Percentiles rank a stretch among this genome's conserved stretches.
Evolutionary conservation across 2,888 invertebrate species (phyloP).

Genomic region (Bruchidius siliquastri): DNA sequence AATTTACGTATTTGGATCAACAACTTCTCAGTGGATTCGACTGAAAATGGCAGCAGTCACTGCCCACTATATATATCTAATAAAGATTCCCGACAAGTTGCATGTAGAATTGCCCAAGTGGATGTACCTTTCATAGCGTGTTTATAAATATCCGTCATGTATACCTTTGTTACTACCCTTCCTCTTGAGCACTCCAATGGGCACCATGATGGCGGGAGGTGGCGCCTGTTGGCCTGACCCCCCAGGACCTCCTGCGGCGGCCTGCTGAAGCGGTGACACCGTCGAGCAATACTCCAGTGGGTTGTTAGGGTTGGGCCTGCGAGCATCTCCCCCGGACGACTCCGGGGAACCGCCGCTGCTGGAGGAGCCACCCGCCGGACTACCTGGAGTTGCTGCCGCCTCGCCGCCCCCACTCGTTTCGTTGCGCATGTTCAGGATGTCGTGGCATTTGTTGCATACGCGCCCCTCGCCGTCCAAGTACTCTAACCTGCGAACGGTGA

Average conservation of each 20-base stretch:
- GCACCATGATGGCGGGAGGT: conserved; percentile 74
- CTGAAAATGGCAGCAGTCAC: too few species aligned
- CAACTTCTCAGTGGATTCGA: too few species aligned
- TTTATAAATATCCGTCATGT: too few species aligned
- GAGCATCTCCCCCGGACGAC: conserved; percentile 36
- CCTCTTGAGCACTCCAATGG: conserved; percentile 75
- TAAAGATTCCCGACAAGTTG: too few species aligned
- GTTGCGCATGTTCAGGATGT: conserved; percentile 46
- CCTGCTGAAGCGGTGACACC: conserved; percentile 73
- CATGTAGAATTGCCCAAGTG: too few species aligned
- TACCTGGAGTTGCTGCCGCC: neutral
- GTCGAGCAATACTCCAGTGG: conserved; percentile 84
- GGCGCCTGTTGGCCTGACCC: conserved; percentile 42
- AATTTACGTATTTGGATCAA: too few species aligned
- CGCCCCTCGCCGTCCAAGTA: conserved; percentile 74
- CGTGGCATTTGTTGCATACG: conserved; percentile 70
- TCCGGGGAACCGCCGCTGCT: conserved; percentile 36
- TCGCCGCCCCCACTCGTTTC: conserved; percentile 18
- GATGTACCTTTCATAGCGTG: too few species aligned
- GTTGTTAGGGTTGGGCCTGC: conserved; percentile 76
- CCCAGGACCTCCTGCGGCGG: conserved; percentile 50
- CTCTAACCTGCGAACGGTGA: conserved; percentile 51
- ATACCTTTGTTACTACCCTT: conserved; percentile 50
- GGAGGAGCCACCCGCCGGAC: conserved; percentile 10
- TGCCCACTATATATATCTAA: too few species aligned